These are phyloP conservation scores for Lottia gigantea DNA, from an alignment of 2,888 invertebrate genomes.

Conservation along the genomic window DNA sequence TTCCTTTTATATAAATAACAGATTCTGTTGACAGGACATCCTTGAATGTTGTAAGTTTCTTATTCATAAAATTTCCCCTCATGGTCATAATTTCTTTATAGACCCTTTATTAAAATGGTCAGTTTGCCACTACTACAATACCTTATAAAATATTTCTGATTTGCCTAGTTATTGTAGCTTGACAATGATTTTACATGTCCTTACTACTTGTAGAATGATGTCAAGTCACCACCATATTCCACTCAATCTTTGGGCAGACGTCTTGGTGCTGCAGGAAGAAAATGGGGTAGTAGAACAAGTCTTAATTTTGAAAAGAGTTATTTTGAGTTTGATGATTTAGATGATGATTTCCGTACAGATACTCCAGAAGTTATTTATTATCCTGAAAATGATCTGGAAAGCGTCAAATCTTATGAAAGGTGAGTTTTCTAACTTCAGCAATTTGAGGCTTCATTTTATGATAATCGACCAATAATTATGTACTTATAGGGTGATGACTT, in stretches of 20 bases:
- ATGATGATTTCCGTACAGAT: conserved; percentile 44
- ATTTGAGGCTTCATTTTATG: too few species aligned
- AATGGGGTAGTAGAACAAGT: conserved; percentile 23
- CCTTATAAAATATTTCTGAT: too few species aligned
- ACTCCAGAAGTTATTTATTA: conserved; percentile 54
- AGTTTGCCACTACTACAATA: too few species aligned
- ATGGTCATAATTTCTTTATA: too few species aligned
- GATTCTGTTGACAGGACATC: background rate
- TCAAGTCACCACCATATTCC: background rate
- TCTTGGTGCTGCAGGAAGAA: conserved; percentile 12
- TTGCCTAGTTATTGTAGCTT: too few species aligned
- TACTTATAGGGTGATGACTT: too few species aligned
- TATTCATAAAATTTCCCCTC: too few species aligned
- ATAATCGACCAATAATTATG: too few species aligned
- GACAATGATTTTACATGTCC: too few species aligned
- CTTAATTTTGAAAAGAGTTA: conserved; percentile 20
- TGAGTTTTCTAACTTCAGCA: conserved; percentile 16
- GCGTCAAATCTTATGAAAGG: conserved; percentile 45
- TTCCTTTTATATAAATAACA: background rate
- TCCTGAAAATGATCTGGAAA: conserved; percentile 51
- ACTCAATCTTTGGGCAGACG: background rate
- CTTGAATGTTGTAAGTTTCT: background rate
- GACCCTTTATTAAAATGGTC: too few species aligned
- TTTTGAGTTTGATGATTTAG: conserved; percentile 33
- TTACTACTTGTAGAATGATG: too few species aligned